phyloP scores from a whole-genome alignment of 2,113 vertebrate species.

The Strix uralensis region DNA sequence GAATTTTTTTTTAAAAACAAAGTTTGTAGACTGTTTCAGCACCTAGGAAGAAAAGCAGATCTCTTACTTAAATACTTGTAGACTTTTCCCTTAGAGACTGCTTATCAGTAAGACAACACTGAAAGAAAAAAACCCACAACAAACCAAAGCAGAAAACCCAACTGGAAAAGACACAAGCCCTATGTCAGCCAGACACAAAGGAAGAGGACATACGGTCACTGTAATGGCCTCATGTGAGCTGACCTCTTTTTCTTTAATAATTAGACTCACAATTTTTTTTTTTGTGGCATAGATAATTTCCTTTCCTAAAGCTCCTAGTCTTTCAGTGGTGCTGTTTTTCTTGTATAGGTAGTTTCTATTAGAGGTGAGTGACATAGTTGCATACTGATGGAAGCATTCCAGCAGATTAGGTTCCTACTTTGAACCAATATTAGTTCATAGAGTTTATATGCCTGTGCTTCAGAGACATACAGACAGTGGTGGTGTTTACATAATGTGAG shows the following conservation, averaged over 20 bases:
- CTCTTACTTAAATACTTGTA: not conserved
- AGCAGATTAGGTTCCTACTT: not conserved
- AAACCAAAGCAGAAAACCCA: not conserved
- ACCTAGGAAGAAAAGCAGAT: not conserved
- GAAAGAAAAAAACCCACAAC: not conserved
- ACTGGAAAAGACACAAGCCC: not conserved
- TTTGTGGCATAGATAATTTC: not conserved
- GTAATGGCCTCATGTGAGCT: not conserved
- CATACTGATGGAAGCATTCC: not conserved
- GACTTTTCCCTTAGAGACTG: not conserved
- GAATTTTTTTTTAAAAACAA: not conserved
- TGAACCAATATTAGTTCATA: not conserved
- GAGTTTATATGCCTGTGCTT: not conserved
- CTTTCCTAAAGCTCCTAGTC: not conserved
- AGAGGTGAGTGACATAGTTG: not conserved
- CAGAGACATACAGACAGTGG: not conserved
- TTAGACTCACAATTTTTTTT: not conserved
- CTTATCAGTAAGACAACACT: not conserved
- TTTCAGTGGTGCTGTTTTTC: not conserved
- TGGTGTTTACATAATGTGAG: not conserved
- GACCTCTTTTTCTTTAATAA: not conserved
- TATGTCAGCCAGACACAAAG: not conserved
- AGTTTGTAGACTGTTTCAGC: not conserved
- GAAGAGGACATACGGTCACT: not conserved
- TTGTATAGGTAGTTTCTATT: not conserved